Evolutionary conservation across 2,113 vertebrate genomes (phyloP), one percentile per base, ranked within the genome.

Genomic region (Mormyrus lacerda): DNA sequence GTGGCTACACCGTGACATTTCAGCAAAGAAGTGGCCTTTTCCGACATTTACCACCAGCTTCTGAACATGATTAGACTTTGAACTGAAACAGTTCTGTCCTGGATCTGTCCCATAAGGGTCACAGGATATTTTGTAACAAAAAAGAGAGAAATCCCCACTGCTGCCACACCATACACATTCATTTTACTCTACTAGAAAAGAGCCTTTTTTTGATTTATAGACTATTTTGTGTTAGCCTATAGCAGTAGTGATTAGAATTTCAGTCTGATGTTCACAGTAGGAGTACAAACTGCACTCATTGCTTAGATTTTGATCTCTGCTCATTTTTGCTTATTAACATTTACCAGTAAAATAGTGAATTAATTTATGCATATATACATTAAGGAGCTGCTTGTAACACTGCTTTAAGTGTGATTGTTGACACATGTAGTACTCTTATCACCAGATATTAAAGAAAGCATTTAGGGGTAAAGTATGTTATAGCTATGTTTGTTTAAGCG

Each of bases 1-100:
- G 93, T 96, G 95, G 92, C 94, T 95, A 39, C 97, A 96, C 97
- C 98, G 97, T 98, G 97, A 98, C 97, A 96, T 95, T 94, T 92
- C 92, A 94, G 93, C 92, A 42, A 42, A 31, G 13, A 58, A 17
- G 7, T 58, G 42, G 35, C 47, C 79, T 51, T 86, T 31, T 86
- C 39, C 45, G 0, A 31, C 19, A 5, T 50, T 85, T 85, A 44
- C 4, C 48, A 47, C 42, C 47, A 51, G 27, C 47, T 51, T 17
- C n/a, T 47, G 9, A 86, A 45, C 35, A 85, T 88, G 73, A 94
- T 90, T 58, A 91, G 90, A 89, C 87, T 58, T 39, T 44, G 39
- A 35, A 83, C 85, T n/a, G n/a, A 91, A 90, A 69, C 48, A 44
- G 53, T 4, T 50, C 89, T 87, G 45, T 61, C 21, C 31, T 15